Base-by-base conservation (phyloP, 2,888 invertebrate species). In the Ctenicera cuprea region DNA sequence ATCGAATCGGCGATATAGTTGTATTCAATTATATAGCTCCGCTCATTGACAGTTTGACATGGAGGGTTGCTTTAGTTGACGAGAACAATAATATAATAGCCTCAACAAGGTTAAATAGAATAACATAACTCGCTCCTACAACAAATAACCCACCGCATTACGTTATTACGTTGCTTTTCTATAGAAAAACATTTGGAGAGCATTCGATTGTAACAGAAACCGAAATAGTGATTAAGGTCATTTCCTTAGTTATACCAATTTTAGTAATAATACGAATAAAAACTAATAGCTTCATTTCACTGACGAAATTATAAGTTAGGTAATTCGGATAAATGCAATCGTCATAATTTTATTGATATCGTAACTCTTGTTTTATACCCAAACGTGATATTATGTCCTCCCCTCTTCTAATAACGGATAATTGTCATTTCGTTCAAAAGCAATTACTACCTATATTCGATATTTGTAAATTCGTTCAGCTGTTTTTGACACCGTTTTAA, bases 1-100 rank as follows among this genome's bases (percentile, higher is more conserved):
- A 71, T 71, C 54, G 59, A 52, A 63, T 61, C 50, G 50, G 0
- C 20, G 67, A 59, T 67, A 41, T 59, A 41, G 43, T 68, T 57
- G 68, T 41, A 59, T 41, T 54, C 64, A 71, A 38, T 69, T 69
- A 71, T 37, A 18, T 20, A 45, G 37, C 37, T 14, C 5, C 9
- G 57, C 14, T 62, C 38, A 20, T 62, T 62, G 61, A 69, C 61
- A 69, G 62, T 18, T 11, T 45, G 62, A 62, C 43, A 45, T 18
- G 43, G 43, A 30, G 26, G 30, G 41, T 12, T 62, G 62, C 62
- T 62, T 62, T 62, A 62, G 22, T 62, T 62, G 62, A 62, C 45
- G 43, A 62, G 45, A 45, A 62, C 62, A 62, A 62, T 62, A 62
- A 62, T 22, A 59, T 59, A 59, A 59, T 59, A 59, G 59, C 59